Evolutionary conservation across 2,888 invertebrate genomes (phyloP), one percentile per base, ranked within the genome.

Genomic region (Drosophila vallismaia): DNA sequence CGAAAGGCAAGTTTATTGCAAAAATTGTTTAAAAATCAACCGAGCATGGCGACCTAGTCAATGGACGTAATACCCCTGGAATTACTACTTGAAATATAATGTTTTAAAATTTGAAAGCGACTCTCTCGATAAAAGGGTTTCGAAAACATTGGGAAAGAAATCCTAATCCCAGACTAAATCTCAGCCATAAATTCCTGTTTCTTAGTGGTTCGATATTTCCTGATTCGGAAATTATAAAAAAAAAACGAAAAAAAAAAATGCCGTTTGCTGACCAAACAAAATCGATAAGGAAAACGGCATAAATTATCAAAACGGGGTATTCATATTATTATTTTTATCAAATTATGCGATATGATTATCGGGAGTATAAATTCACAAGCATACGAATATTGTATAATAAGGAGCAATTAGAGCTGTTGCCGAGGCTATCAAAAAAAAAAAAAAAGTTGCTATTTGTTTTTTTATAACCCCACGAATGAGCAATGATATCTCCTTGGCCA

Each of bases 281-380:
- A 9, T 8, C 63, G 80, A 80, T 74, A 83, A 80, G 62, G 9
- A 48, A 29, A 67, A 29, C 31, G 53, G 66, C 62, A 64, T 67
- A 53, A 54, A 58, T 74, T 71, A 77, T 83, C 77, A 76, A 80
- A 69, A 80, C 71, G 53, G 77, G 53, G 51, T 40, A 57, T 49
- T 50, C 40, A 77, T 80, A 83, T n/a, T n/a, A n/a, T 77, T 83
- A 68, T 50, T 38, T 50, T 66, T 50, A 26, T 56, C 62, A 63
- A 71, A 85, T 81, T 80, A 76, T 54, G 63, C 58, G 64, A 70
- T 51, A 59, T 38, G 70, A 55, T 71, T 55, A 62, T 29, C 36
- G 6, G 2, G 62, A 60, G 40, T 63, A 31, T 53, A 58, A 64
- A 71, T 40, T 70, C 51, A 45, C 29, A 28, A 29, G 29, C 33